Evolutionary conservation across 2,888 invertebrate genomes (phyloP).

Genomic region (Sylvicola fuscatus): DNA sequence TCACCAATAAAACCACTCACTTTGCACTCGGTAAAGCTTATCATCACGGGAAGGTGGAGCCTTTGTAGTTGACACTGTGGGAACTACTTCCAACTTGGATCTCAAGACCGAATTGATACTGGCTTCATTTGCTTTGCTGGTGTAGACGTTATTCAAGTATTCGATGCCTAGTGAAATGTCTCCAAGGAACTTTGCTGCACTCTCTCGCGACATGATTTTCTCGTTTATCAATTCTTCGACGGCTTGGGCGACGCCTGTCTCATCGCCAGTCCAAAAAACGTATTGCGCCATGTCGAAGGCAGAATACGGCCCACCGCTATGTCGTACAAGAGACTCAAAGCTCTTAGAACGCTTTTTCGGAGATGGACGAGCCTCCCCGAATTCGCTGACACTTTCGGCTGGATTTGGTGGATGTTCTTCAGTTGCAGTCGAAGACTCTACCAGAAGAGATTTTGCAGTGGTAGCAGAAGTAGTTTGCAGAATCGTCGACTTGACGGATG

Average conservation of each 20-base stretch:
- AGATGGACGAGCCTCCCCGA: slow-evolving; percentile 2
- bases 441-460: too few species aligned
- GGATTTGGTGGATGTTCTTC: too few species aligned
- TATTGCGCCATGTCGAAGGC: slow-evolving; percentile 67
- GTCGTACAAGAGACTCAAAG: slow-evolving; percentile 22
- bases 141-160: slow-evolving; percentile 35
- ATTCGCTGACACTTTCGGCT: not conserved
- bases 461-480: too few species aligned
- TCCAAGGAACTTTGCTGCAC: slow-evolving; percentile 51
- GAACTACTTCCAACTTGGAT: not conserved
- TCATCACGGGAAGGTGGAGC: too few species aligned
- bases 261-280: slow-evolving; percentile 65
- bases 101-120: not conserved
- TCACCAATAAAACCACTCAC: not conserved
- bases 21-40: too few species aligned
- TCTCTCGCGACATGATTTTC: slow-evolving; percentile 43
- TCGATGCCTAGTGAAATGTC: slow-evolving; percentile 57
- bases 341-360: slow-evolving; percentile 24
- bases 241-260: slow-evolving; percentile 52
- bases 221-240: slow-evolving; percentile 48
- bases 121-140: slow-evolving; percentile 9
- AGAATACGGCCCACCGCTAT: slow-evolving; percentile 44
- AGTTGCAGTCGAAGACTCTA: too few species aligned
- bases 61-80: too few species aligned
- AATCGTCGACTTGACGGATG: slow-evolving; percentile 9